These are phyloP conservation scores for Pollenia griseotomentosa DNA, from an alignment of 2,888 invertebrate species.

Conservation along the genomic window DNA sequence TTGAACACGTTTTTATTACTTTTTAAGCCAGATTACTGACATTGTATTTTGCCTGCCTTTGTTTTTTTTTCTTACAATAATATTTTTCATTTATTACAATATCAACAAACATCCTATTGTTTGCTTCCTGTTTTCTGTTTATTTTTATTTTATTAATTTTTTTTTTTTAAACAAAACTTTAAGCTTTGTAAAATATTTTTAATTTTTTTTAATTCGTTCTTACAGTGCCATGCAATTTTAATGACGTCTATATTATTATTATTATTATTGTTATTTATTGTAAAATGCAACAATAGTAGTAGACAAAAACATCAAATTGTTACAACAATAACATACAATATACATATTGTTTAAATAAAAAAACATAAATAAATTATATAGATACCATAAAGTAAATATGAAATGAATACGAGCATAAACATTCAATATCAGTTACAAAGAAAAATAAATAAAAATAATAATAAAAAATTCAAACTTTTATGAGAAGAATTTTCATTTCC, in stretches of 20 bases:
- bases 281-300: conserved; percentile 34
- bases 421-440: conserved; percentile 50
- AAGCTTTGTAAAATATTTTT: background rate
- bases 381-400: conserved; percentile 5
- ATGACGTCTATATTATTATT: conserved; percentile 32
- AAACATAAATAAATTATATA: conserved; percentile 19
- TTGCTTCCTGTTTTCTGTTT: background rate
- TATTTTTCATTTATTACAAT: background rate
- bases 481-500: conserved; percentile 18
- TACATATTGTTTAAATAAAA: conserved; percentile 33
- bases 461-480: background rate
- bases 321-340: conserved; percentile 7
- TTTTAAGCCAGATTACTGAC: too few species aligned
- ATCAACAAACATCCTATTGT: conserved; percentile 3
- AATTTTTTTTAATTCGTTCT: background rate
- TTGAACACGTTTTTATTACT: too few species aligned
- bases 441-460: too few species aligned
- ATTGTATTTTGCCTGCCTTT: background rate
- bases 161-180: background rate
- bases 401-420: conserved; percentile 1
- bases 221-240: conserved; percentile 47
- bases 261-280: conserved; percentile 18
- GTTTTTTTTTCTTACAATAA: background rate
- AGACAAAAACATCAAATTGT: background rate
- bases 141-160: background rate